Evolutionary conservation across 2,888 invertebrate species (phyloP).

Genomic region (Aspidapion aeneum): DNA sequence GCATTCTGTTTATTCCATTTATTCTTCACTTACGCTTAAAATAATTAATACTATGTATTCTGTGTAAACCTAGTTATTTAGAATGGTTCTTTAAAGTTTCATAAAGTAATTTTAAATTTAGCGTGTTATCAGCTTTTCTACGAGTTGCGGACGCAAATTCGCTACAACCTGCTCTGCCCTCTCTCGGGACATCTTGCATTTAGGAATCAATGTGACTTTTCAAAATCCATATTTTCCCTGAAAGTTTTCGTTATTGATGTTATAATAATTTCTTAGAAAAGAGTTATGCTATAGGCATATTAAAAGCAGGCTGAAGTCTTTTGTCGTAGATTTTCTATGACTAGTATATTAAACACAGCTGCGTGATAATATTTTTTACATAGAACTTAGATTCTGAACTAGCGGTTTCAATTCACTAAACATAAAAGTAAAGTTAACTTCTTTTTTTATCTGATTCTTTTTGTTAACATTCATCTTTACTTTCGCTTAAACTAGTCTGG

Average conservation of each 20-base stretch:
- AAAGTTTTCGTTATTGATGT: constrained; percentile 60
- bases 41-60: constrained; percentile 76
- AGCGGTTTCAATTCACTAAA: too few species aligned
- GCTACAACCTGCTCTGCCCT: constrained; percentile 73
- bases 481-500: background rate
- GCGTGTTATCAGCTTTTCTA: constrained; percentile 32
- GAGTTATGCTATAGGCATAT: constrained; percentile 76
- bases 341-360: too few species aligned
- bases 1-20: too few species aligned
- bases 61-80: constrained; percentile 73
- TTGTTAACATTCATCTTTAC: too few species aligned
- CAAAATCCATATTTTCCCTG: constrained; percentile 54
- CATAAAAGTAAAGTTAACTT: too few species aligned
- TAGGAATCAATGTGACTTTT: constrained; percentile 62
- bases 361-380: too few species aligned
- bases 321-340: constrained; percentile 72
- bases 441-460: too few species aligned
- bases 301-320: constrained; percentile 75
- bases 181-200: constrained; percentile 66
- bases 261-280: constrained; percentile 70
- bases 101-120: constrained; percentile 43
- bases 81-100: constrained; percentile 45
- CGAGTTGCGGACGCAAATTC: constrained; percentile 70
- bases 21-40: constrained; percentile 39
- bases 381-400: too few species aligned